Evolutionary conservation across 2,888 invertebrate species (phyloP), one percentile per base, ranked within the genome.

Genomic region (Patella pellucida): DNA sequence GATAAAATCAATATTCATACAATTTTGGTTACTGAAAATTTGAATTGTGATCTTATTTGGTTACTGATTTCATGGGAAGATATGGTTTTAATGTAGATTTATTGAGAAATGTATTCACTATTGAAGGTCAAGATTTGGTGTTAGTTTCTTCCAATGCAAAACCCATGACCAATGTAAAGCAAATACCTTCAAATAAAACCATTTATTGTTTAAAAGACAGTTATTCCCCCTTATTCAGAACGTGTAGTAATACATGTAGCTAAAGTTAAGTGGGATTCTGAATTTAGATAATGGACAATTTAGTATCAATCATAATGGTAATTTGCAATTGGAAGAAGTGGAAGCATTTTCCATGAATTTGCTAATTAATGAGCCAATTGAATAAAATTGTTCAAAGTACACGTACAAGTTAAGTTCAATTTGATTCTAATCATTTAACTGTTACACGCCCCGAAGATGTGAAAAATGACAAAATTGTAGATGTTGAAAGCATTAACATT

Each of bases 191-290:
- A n/a, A 56, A 56, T 15, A 56, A 56, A 56, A 56, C 56, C 3
- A 19, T 56, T 5, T n/a, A 1, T 56, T 5, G 56, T 56, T 16
- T 9, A 56, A 56, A 56, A 56, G 4, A 19, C 19, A 56, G 56
- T 56, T 56, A 56, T 56, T 14, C 56, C 56, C 56, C 12, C 56
- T 56, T 56, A 56, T 56, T 56, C 56, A 56, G 56, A 56, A 56
- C 16, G 19, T n/a, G 16, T 56, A 15, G 5, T 56, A 19, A 1
- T n/a, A n/a, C n/a, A n/a, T n/a, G n/a, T 56, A 14, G 56, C 56
- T 15, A 14, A 56, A 56, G 56, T 56, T 1, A 56, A 56, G 3
- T 56, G 56, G 56, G 16, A 56, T 2, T 56, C 56, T 5, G 56
- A 56, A 7, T 4, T 15, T 19, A n/a, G 56, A 56, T 56, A 56